phyloP scores from a whole-genome alignment of 2,888 invertebrate species.

The Theretra japonica region DNA sequence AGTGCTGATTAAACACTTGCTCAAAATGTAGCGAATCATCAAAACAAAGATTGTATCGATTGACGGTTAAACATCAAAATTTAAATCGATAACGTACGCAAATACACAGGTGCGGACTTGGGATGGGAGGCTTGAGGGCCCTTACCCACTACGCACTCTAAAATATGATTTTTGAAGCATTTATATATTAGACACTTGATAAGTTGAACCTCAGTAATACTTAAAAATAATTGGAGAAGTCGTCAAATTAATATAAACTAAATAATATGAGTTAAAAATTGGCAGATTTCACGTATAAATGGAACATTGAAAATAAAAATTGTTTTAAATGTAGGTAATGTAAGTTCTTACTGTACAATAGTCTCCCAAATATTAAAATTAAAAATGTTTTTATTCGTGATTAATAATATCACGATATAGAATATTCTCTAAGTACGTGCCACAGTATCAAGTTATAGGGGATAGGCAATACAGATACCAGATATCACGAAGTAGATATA shows the following conservation, averaged over 20 bases:
- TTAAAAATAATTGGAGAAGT: too few relatives aligned
- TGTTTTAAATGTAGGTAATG: neutral
- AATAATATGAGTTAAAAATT: too few relatives aligned
- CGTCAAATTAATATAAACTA: too few relatives aligned
- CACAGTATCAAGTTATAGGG: neutral
- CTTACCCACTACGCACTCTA: neutral
- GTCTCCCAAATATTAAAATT: too few relatives aligned
- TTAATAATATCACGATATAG: too few relatives aligned
- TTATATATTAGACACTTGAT: neutral
- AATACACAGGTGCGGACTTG: slow-evolving; percentile 34
- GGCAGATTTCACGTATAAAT: too few relatives aligned
- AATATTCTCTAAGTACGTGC: neutral
- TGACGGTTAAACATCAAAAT: slow-evolving; percentile 57
- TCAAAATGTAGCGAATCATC: slow-evolving; percentile 67
- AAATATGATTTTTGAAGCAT: neutral
- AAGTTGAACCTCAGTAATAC: neutral
- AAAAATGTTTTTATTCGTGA: too few relatives aligned
- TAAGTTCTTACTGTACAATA: too few relatives aligned
- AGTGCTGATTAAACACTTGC: slow-evolving; percentile 59
- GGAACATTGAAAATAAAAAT: neutral
- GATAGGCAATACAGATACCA: slow-evolving; percentile 16
- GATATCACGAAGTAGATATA: slow-evolving; percentile 32
- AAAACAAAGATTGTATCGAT: slow-evolving; percentile 62
- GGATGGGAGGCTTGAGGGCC: neutral
- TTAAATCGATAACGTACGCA: slow-evolving; percentile 57